phyloP scores from a whole-genome alignment of 2,888 invertebrate genomes.

The Nomada flava region DNA sequence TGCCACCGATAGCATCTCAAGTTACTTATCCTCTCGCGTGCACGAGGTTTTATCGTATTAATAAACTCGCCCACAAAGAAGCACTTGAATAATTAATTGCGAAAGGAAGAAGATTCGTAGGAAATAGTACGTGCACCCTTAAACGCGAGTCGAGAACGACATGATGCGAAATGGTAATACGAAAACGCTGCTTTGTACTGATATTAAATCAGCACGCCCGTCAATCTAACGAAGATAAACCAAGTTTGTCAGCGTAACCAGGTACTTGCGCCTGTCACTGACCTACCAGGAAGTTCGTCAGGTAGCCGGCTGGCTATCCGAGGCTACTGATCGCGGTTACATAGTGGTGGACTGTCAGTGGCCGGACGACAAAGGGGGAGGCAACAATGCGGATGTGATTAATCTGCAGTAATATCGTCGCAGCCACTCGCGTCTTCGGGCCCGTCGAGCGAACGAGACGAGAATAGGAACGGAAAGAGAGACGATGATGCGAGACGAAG shows the following conservation, averaged over 20 bases:
- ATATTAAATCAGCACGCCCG: too few species aligned
- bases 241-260: neutral
- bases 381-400: slow-evolving; percentile 66
- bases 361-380: slow-evolving; percentile 42
- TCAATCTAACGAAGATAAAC: neutral
- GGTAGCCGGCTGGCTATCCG: slow-evolving; percentile 29
- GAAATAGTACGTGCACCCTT: too few species aligned
- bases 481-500: slow-evolving; percentile 11
- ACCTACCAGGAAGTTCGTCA: slow-evolving; percentile 24
- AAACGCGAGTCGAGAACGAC: too few species aligned
- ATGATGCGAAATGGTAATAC: too few species aligned
- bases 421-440: slow-evolving; percentile 50
- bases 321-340: slow-evolving; percentile 56
- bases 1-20: neutral
- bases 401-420: slow-evolving; percentile 63
- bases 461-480: slow-evolving; percentile 9
- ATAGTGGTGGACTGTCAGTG: slow-evolving; percentile 42
- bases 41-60: too few species aligned
- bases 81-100: too few species aligned
- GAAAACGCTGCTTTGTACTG: too few species aligned
- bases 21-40: too few species aligned
- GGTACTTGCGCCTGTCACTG: neutral
- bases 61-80: too few species aligned
- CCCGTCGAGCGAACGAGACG: slow-evolving; percentile 17
- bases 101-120: too few species aligned